Evolutionary conservation across 2,888 invertebrate species (phyloP).

Genomic region (Drosophila pseudotalamancana): DNA sequence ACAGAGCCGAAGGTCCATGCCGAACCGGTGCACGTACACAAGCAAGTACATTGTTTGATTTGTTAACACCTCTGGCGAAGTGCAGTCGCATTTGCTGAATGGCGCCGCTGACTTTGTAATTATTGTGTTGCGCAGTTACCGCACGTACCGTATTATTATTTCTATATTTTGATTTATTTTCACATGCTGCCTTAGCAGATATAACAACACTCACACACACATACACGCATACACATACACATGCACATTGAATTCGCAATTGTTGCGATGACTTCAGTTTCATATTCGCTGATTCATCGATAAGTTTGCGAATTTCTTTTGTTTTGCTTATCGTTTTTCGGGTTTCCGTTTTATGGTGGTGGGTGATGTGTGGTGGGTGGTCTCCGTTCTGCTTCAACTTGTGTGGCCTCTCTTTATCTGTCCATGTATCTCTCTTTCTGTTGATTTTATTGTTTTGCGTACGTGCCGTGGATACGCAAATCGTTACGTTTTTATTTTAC

Average conservation of each 20-base stretch:
- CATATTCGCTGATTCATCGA: constrained; percentile 56
- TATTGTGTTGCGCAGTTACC: constrained; percentile 72
- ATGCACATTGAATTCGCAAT: constrained; percentile 18
- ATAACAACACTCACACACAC: constrained; percentile 8
- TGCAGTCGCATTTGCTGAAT: constrained; percentile 47
- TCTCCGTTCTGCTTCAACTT: constrained; percentile 29
- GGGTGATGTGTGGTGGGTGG: constrained; percentile 55
- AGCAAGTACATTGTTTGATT: constrained; percentile 33
- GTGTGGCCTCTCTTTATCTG: constrained; percentile 45
- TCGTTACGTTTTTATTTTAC: constrained; percentile 21
- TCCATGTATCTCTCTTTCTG: neutral
- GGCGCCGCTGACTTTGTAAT: constrained; percentile 54
- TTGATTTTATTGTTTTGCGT: constrained; percentile 45
- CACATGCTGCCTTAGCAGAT: constrained; percentile 42
- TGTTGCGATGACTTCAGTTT: constrained; percentile 32
- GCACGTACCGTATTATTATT: constrained; percentile 29
- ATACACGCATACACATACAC: neutral
- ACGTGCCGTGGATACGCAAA: constrained; percentile 61
- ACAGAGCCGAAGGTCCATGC: constrained; percentile 2
- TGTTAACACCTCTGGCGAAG: constrained; percentile 47
- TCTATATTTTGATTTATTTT: constrained; percentile 41
- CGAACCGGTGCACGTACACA: constrained; percentile 44
- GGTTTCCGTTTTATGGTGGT: constrained; percentile 27
- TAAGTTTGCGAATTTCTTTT: constrained; percentile 40
- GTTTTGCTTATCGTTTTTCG: constrained; percentile 43